Percentiles rank a stretch among this genome's conserved stretches.
These are phyloP conservation scores for Cyrtonyx montezumae DNA, from an alignment of 2,113 vertebrate species.

Conservation along the genomic window DNA sequence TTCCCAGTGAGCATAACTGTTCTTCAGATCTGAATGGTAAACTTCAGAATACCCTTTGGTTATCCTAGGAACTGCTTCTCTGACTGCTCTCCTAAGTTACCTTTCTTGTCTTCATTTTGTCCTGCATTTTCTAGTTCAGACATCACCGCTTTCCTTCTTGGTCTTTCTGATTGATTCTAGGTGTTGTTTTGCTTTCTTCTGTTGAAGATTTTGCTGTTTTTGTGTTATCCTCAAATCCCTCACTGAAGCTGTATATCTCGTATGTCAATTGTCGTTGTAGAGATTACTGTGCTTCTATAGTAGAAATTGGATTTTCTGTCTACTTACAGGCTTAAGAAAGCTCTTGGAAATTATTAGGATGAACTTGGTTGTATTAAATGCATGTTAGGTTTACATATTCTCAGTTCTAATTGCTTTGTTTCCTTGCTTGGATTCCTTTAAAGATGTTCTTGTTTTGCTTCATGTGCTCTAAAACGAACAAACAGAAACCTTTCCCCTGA, in stretches of 20 bases:
- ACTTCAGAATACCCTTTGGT: not conserved
- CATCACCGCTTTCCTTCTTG: not conserved
- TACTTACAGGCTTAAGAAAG: not conserved
- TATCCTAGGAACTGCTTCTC: not conserved
- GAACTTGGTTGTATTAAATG: not conserved
- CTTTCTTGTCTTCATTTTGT: not conserved
- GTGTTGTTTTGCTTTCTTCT: not conserved
- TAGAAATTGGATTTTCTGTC: not conserved
- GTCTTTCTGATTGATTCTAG: not conserved
- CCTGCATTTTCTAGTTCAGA: not conserved
- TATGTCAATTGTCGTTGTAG: not conserved
- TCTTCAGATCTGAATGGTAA: not conserved
- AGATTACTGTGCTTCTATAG: not conserved
- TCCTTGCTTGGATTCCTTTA: not conserved
- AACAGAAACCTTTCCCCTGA: not conserved
- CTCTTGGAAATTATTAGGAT: not conserved
- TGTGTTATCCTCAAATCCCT: not conserved
- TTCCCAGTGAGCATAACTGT: not conserved
- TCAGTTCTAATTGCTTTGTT: not conserved
- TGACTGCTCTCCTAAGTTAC: not conserved
- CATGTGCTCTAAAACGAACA: not conserved
- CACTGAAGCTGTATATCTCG: not conserved
- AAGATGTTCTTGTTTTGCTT: not conserved
- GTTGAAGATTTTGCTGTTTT: not conserved
- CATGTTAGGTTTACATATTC: not conserved